Conservation (phyloP, 2,888 invertebrate species). For the Caenorhabditis wallacei region DNA sequence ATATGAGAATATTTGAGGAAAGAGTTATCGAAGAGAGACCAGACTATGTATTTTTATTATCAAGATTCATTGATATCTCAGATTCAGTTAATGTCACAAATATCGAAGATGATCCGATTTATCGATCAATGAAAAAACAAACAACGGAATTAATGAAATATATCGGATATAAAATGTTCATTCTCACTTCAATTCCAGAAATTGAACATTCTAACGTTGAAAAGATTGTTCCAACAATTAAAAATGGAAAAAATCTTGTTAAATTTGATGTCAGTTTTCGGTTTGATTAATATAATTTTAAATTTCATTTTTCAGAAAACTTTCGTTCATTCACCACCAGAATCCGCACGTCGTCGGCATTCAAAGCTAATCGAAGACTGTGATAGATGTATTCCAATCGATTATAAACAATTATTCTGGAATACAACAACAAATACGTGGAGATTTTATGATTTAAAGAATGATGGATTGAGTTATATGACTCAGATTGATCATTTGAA, state of each 20-base stretch:
- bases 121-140: slow-evolving; percentile 25
- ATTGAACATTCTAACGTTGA: slow-evolving; percentile 1
- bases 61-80: slow-evolving; percentile 15
- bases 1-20: slow-evolving; percentile 3
- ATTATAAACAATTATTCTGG: slow-evolving; percentile 21
- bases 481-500: slow-evolving; percentile 26
- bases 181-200: slow-evolving; percentile 25
- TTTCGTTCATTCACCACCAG: slow-evolving; percentile 5
- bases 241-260: neutral
- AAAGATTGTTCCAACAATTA: slow-evolving; percentile 1
- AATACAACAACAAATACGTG: slow-evolving; percentile 22
- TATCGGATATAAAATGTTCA: slow-evolving; percentile 21
- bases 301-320: neutral
- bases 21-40: slow-evolving; percentile 14
- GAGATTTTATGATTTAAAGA: slow-evolving; percentile 21
- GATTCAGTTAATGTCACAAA: slow-evolving; percentile 11
- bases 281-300: neutral
- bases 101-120: slow-evolving; percentile 2
- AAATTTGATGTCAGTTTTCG: slow-evolving; percentile 38
- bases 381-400: slow-evolving; percentile 17
- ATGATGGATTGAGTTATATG: slow-evolving; percentile 26
- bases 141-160: neutral
- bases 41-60: slow-evolving; percentile 25
- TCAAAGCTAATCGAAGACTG: slow-evolving; percentile 8
- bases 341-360: slow-evolving; percentile 19